Evolutionary conservation across 2,888 invertebrate genomes (phyloP), one percentile per base, ranked within the genome.

Genomic region (Neelides folsomi): DNA sequence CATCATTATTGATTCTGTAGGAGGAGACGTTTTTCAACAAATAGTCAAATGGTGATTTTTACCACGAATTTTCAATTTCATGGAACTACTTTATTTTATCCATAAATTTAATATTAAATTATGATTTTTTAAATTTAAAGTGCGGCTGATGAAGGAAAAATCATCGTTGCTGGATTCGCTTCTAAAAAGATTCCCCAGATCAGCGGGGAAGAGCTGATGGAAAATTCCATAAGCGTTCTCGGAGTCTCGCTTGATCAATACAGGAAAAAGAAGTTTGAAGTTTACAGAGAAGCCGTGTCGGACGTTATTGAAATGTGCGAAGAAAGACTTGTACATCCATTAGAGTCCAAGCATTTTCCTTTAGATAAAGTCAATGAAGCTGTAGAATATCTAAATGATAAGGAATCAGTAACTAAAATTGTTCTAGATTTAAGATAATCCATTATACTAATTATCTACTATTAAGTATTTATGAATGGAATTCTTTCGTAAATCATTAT

Each of bases 1-100:
- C 65, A 69, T 78, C n/a, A 75, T 81, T 9, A 78, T 81, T 65
- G 80, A 82, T 66, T 78, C 78, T 13, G 77, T 77, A 15, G 80
- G 79, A 36, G 80, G 79, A 16, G 71, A 77, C 48, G 69, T 77
- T 56, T 76, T 81, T 56, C 73, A 77, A 55, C 72, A 73, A 51
- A 71, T 78, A 35, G 67, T 78, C 15, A 71, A 73, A 64, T 78
- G 79, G 82, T 82, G 69, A 67, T 68, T 58, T 12, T 15, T 20
- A 37, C 37, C 9, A 37, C 37, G 37, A 10, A 15, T 13, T 8
- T 38, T 44, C 10, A 18, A 9, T 10, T 7, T 44, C 12, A 9
- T 44, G 15, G 15, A n/a, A n/a, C n/a, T n/a, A n/a, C n/a, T n/a
- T n/a, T n/a, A n/a, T n/a, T 12, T 36, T 3, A 45, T 13, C 35